A percentile compares a stretch with the other conserved stretches of the same genome.
Conservation (phyloP, 2,113 vertebrate genomes). For the Bucco capensis region DNA sequence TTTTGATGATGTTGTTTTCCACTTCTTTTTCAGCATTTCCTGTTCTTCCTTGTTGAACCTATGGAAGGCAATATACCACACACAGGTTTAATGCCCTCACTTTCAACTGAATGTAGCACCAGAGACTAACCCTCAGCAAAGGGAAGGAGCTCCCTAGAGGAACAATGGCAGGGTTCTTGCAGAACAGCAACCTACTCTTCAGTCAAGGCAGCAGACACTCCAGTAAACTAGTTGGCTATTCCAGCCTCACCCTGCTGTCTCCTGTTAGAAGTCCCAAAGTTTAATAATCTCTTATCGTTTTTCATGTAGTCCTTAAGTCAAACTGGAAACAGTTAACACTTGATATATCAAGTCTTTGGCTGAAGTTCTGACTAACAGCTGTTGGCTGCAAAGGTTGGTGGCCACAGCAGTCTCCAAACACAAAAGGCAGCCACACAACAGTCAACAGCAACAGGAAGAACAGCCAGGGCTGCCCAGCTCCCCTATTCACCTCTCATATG, state of each 20-base stretch:
- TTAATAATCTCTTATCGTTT: background rate
- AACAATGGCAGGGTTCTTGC: background rate
- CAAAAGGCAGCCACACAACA: background rate
- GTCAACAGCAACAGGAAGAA: background rate
- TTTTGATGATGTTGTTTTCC: slow-evolving; percentile 65
- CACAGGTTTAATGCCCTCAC: background rate
- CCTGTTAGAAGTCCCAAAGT: background rate
- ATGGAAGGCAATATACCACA: background rate
- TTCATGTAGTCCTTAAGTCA: background rate
- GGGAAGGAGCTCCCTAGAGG: background rate
- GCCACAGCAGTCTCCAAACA: background rate
- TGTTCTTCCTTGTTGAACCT: slow-evolving; percentile 75
- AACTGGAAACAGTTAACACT: background rate
- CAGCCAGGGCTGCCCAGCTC: background rate
- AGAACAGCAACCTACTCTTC: background rate
- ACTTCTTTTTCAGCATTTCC: slow-evolving; percentile 66
- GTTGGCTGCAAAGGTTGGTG: background rate
- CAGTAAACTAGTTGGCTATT: background rate
- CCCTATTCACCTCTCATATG: background rate
- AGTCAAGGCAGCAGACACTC: background rate
- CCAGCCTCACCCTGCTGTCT: background rate
- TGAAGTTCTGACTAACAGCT: background rate
- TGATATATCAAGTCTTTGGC: background rate
- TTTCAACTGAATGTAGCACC: background rate
- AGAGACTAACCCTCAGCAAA: background rate